Percentiles rank a stretch among this genome's conserved stretches.
Conservation (phyloP, 2,797 vertebrate species). For the Eidolon dupreanum region DNA sequence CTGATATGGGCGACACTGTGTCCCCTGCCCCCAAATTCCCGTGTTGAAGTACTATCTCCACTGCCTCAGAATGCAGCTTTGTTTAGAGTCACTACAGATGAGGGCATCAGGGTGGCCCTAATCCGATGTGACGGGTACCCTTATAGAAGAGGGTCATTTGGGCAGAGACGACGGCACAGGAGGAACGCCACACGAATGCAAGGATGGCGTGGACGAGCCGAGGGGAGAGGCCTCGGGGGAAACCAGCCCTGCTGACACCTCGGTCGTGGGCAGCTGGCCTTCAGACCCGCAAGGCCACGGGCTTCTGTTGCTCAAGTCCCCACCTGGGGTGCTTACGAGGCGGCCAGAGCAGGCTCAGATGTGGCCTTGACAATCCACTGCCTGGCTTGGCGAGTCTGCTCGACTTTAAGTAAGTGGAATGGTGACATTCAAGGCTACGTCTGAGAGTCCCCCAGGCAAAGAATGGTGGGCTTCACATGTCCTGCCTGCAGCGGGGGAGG, state of each 20-base stretch:
- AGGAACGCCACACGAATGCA: fast-evolving
- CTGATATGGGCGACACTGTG: too few relatives aligned
- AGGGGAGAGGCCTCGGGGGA: background rate
- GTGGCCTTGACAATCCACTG: fast-evolving
- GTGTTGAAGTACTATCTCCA: background rate
- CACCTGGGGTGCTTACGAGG: fast-evolving
- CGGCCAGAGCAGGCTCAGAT: fast-evolving
- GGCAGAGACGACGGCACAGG: background rate
- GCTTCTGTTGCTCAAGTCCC: fast-evolving
- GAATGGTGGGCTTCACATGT: fast-evolving
- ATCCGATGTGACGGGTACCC: too few relatives aligned
- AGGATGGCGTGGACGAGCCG: background rate
- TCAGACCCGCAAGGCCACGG: fast-evolving
- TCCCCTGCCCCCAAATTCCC: background rate
- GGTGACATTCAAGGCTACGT: fast-evolving
- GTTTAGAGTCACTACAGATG: background rate
- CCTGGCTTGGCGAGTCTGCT: background rate
- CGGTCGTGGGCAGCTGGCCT: fast-evolving
- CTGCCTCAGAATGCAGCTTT: background rate
- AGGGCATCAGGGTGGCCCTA: background rate
- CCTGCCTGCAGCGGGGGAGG: background rate
- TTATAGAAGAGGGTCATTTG: background rate
- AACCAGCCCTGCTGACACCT: background rate
- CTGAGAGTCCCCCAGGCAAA: background rate
- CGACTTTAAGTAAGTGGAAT: background rate